phyloP scores from a whole-genome alignment of 2,113 vertebrate genomes.

The Callocephalon fimbriatum region DNA sequence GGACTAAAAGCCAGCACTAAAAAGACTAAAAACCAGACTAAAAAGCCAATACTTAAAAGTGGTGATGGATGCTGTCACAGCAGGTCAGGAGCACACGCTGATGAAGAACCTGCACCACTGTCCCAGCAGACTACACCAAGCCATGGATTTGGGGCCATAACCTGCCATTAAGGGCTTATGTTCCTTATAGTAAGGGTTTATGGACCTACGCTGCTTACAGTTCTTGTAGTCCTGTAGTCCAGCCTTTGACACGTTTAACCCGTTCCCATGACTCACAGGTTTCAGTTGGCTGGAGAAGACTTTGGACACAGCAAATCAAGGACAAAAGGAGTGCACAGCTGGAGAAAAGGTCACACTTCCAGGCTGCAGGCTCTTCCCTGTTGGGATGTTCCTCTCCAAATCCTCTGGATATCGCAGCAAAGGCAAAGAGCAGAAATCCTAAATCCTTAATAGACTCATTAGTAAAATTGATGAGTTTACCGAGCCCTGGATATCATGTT shows the following conservation, averaged over 20 bases:
- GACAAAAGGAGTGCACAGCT: not conserved
- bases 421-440: not conserved
- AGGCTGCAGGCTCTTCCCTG: not conserved
- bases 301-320: fast-evolving
- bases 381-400: not conserved
- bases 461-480: not conserved
- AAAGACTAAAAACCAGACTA: not conserved
- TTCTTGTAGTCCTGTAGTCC: fast-evolving
- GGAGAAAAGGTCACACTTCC: not conserved
- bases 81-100: fast-evolving
- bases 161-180: not conserved
- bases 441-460: not conserved
- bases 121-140: not conserved
- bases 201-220: fast-evolving
- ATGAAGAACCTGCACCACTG: not conserved
- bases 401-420: not conserved
- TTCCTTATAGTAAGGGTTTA: not conserved
- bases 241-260: fast-evolving
- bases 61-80: not conserved
- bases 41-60: not conserved
- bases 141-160: fast-evolving
- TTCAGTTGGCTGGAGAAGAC: not conserved
- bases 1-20: not conserved
- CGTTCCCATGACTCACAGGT: not conserved
- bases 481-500: fast-evolving